phyloP scores from a whole-genome alignment of 1,140 invertebrate species.

The Octopus bimaculoides region DNA sequence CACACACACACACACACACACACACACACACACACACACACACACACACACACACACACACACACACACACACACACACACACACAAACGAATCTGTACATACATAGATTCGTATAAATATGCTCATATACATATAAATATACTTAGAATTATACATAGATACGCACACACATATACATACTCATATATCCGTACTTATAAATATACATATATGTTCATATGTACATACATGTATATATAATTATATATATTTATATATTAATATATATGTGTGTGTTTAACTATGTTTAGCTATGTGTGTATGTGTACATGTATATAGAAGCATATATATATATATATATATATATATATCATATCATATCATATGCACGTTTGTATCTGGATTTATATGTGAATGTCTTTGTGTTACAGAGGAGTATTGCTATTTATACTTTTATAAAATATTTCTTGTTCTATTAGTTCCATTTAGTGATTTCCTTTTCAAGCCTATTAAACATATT shows the following conservation, averaged over 20 bases:
- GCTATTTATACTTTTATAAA: too few relatives aligned
- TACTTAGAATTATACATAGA: too few relatives aligned
- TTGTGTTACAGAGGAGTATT: too few relatives aligned
- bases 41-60: not conserved
- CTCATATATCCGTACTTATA: not conserved
- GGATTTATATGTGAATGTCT: too few relatives aligned
- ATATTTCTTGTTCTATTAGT: too few relatives aligned
- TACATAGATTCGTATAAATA: not conserved
- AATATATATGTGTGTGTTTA: not conserved
- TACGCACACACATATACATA: not conserved
- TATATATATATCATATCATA: not conserved
- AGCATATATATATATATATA: not conserved
- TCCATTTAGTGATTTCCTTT: too few relatives aligned
- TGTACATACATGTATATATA: not conserved
- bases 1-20: too few relatives aligned
- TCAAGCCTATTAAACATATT: too few relatives aligned
- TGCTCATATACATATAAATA: not conserved
- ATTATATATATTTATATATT: not conserved
- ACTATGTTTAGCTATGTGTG: not conserved
- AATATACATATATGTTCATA: not conserved
- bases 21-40: too few relatives aligned
- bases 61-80: slow-evolving; percentile 2
- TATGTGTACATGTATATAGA: not conserved
- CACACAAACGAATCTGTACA: not conserved
- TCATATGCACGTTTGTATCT: too few relatives aligned